phyloP scores from a whole-genome alignment of 2,888 invertebrate species.

The Cosmorhoe ocellata region DNA sequence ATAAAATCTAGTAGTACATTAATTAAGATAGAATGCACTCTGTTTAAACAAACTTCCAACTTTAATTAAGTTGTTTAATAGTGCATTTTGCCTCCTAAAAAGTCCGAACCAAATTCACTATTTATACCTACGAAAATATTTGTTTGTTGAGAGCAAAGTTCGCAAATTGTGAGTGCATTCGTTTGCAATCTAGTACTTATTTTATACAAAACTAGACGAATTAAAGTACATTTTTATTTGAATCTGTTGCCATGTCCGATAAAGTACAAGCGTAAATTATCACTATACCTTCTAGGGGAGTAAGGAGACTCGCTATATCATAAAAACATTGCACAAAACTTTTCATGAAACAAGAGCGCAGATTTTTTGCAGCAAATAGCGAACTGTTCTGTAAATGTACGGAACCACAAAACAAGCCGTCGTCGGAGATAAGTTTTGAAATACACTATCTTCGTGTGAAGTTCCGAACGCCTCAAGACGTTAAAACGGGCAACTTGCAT shows the following conservation, averaged over 20 bases:
- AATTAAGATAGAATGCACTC: conserved; percentile 19
- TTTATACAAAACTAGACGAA: too few species aligned
- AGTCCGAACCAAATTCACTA: conserved; percentile 13
- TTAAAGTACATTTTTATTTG: too few species aligned
- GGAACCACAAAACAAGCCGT: conserved; percentile 25
- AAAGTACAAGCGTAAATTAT: too few species aligned
- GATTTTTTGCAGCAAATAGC: conserved; percentile 20
- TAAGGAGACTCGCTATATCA: not conserved
- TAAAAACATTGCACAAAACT: conserved; percentile 2
- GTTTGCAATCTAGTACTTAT: too few species aligned
- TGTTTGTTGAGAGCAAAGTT: conserved; percentile 4
- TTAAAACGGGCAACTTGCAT: conserved; percentile 42
- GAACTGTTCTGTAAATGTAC: conserved; percentile 23
- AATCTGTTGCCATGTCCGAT: too few species aligned
- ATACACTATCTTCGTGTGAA: conserved; percentile 39
- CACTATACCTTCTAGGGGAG: too few species aligned
- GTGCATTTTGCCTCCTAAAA: conserved; percentile 20
- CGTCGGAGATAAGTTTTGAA: conserved; percentile 38
- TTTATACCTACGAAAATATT: not conserved
- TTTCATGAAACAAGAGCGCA: conserved; percentile 13
- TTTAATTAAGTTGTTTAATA: conserved; percentile 25
- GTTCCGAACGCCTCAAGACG: conserved; percentile 40
- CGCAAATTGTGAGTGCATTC: too few species aligned
- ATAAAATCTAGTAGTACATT: conserved; percentile 19
- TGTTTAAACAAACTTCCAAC: conserved; percentile 22